These are phyloP conservation scores for Hydropsyche betteni DNA, from an alignment of 2,888 invertebrate species.

Conservation along the genomic window DNA sequence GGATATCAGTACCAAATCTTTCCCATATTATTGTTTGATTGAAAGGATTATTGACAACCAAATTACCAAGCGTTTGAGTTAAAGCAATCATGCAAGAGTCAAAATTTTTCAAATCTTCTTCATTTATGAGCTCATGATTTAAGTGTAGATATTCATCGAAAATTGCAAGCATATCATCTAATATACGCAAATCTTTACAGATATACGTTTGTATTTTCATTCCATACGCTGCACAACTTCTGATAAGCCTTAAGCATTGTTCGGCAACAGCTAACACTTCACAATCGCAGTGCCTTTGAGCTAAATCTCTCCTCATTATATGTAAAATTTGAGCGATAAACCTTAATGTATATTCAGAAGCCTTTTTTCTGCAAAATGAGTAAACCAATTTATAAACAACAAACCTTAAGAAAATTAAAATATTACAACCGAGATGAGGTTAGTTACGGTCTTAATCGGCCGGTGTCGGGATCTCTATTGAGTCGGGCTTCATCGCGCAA, in stretches of 20 bases:
- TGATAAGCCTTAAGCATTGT: conserved; percentile 65
- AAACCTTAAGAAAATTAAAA: too few relatives aligned
- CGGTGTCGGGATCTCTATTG: conserved; percentile 64
- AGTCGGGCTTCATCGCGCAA: conserved; percentile 65
- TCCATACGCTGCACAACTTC: conserved; percentile 66
- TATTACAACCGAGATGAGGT: too few relatives aligned
- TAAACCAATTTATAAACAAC: too few relatives aligned
- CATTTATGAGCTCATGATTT: conserved; percentile 61
- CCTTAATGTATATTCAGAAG: conserved; percentile 64
- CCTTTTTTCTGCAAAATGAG: conserved; percentile 61
- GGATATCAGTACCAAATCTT: conserved; percentile 63
- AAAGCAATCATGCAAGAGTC: conserved; percentile 65
- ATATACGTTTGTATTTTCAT: conserved; percentile 67
- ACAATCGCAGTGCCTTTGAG: conserved; percentile 63
- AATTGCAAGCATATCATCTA: conserved; percentile 64
- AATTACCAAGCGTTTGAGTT: conserved; percentile 68
- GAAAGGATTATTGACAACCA: conserved; percentile 66
- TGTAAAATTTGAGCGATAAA: conserved; percentile 65
- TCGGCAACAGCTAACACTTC: conserved; percentile 65
- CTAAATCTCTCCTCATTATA: conserved; percentile 64
- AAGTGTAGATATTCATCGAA: conserved; percentile 64
- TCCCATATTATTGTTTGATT: conserved; percentile 67
- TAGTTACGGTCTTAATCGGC: conserved; percentile 61
- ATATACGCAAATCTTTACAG: conserved; percentile 63
- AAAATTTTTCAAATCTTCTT: conserved; percentile 63